A percentile compares a stretch with the other conserved stretches of the same genome.
phyloP scores from a whole-genome alignment of 2,888 invertebrate species.

The Maniola hyperantus region DNA sequence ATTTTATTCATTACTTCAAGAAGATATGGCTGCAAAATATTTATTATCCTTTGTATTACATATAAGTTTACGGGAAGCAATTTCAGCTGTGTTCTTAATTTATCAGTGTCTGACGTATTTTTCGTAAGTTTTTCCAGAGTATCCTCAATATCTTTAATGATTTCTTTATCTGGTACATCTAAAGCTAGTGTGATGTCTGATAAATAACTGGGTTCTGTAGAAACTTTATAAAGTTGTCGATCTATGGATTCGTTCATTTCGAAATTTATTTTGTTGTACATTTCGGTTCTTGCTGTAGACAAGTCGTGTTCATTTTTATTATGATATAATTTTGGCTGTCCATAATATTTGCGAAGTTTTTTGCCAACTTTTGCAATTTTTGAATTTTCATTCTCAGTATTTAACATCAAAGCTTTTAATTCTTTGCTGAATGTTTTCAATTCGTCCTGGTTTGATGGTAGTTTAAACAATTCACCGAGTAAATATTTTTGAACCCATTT shows the following conservation, averaged over 20 bases:
- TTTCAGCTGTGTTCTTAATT: conserved; percentile 51
- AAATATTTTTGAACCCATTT: conserved; percentile 88
- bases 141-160: conserved; percentile 48
- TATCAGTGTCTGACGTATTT: conserved; percentile 33
- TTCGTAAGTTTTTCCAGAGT: conserved; percentile 40
- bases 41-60: conserved; percentile 66
- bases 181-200: conserved; percentile 54
- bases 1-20: conserved; percentile 38
- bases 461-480: conserved; percentile 58
- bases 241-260: conserved; percentile 60
- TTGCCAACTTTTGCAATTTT: conserved; percentile 62
- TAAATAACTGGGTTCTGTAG: conserved; percentile 19
- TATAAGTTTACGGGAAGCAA: conserved; percentile 84
- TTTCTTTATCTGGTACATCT: conserved; percentile 56
- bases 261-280: conserved; percentile 55
- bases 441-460: conserved; percentile 45
- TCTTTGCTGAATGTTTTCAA: conserved; percentile 46
- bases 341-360: conserved; percentile 64
- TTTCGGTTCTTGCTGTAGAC: conserved; percentile 47
- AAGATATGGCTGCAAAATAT: conserved; percentile 50
- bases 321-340: conserved; percentile 66
- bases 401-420: conserved; percentile 45
- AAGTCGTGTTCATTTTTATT: conserved; percentile 56
- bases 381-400: conserved; percentile 52
- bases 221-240: conserved; percentile 55